Evolutionary conservation across 2,797 vertebrate species (phyloP).

Genomic region (Hoplostethus mediterraneus): DNA sequence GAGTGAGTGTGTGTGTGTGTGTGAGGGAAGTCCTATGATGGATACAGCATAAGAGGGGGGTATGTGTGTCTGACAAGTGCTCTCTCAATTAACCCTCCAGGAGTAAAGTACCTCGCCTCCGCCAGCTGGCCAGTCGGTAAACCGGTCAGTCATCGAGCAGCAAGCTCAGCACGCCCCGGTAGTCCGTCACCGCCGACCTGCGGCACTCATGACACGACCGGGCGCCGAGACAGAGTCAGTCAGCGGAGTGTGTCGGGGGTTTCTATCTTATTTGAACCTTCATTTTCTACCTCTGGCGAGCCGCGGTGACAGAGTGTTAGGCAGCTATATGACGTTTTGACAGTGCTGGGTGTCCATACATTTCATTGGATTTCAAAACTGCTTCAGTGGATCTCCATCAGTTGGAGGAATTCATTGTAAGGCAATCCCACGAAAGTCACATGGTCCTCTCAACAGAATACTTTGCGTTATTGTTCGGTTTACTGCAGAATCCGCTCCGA

Average conservation of each 20-base stretch:
- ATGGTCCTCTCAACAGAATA: no score
- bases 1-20: constrained; percentile 21
- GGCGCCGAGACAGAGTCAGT: constrained; percentile 37
- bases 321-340: no score
- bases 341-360: no score
- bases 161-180: constrained; percentile 1
- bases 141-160: constrained; percentile 42
- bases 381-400: no score
- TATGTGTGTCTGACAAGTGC: constrained; percentile 14
- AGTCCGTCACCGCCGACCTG: constrained; percentile 1
- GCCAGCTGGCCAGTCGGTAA: constrained; percentile 25
- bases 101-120: constrained; percentile 31
- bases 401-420: no score
- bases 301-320: no score
- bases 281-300: constrained; percentile 4
- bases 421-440: no score
- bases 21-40: constrained; percentile 21
- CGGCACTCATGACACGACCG: constrained; percentile 19
- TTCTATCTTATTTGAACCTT: constrained; percentile 34
- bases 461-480: no score
- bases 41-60: background rate
- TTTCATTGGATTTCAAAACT: no score
- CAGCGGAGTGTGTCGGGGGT: background rate
- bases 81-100: constrained; percentile 55
- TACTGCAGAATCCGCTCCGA: no score